phyloP scores from a whole-genome alignment of 2,113 vertebrate species.

The Alectura lathami region DNA sequence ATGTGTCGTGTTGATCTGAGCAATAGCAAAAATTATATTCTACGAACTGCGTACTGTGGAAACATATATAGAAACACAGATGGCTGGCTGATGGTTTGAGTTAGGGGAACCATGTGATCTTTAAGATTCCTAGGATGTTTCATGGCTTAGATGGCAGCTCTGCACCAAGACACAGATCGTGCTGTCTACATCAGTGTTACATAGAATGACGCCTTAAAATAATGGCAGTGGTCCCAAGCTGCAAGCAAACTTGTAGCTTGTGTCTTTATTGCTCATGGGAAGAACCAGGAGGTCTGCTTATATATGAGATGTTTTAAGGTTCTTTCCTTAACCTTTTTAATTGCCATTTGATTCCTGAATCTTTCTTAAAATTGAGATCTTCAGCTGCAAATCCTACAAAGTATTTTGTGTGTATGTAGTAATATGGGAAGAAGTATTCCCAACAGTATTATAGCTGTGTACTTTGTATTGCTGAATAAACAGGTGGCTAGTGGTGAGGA shows the following conservation, averaged over 20 bases:
- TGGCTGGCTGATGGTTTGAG: background rate
- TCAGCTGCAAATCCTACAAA: background rate
- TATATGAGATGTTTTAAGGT: background rate
- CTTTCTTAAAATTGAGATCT: background rate
- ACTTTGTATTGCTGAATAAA: background rate
- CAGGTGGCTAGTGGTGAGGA: background rate
- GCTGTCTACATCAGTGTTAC: background rate
- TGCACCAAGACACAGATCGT: background rate
- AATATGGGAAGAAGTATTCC: background rate
- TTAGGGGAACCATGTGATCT: background rate
- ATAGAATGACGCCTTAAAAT: background rate
- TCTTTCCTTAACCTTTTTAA: background rate
- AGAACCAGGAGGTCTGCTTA: background rate
- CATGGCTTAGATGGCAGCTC: background rate
- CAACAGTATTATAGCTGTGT: accelerated
- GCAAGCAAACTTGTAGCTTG: background rate
- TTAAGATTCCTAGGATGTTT: background rate
- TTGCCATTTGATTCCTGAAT: background rate
- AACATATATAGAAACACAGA: background rate
- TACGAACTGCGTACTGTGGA: background rate
- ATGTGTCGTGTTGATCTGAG: background rate
- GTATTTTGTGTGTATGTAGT: background rate
- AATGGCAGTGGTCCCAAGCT: accelerated
- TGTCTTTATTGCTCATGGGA: background rate
- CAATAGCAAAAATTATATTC: background rate